phyloP scores from a whole-genome alignment of 2,113 vertebrate species.

The Rhinolophus ferrumequinum region DNA sequence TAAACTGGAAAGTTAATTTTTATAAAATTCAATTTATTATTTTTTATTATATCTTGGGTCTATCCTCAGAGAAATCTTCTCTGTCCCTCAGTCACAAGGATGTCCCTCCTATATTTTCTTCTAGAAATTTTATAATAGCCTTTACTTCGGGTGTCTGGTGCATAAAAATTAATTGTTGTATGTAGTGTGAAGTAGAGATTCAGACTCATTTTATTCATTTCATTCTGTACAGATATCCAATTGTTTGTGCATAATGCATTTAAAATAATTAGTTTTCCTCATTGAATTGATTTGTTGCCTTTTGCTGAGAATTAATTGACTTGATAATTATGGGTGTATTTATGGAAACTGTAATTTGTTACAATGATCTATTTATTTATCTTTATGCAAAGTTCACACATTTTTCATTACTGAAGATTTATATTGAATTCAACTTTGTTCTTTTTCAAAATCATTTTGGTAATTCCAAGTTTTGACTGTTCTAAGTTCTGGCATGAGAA shows the following conservation, averaged over 20 bases:
- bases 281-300: neutral
- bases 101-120: neutral
- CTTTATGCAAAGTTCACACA: neutral
- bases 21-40: neutral
- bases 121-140: neutral
- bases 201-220: neutral
- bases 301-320: slow-evolving; percentile 2
- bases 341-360: neutral
- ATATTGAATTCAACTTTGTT: neutral
- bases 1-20: neutral
- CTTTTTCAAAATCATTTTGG: neutral
- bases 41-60: neutral
- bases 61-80: neutral
- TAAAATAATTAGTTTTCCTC: neutral
- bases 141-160: neutral
- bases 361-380: neutral
- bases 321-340: neutral
- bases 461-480: neutral
- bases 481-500: neutral
- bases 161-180: neutral
- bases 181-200: neutral
- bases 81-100: neutral
- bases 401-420: neutral
- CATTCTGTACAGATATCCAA: neutral
- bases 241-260: neutral